phyloP scores from a whole-genome alignment of 2,113 vertebrate species.

The Epinephelus cyanopodus region DNA sequence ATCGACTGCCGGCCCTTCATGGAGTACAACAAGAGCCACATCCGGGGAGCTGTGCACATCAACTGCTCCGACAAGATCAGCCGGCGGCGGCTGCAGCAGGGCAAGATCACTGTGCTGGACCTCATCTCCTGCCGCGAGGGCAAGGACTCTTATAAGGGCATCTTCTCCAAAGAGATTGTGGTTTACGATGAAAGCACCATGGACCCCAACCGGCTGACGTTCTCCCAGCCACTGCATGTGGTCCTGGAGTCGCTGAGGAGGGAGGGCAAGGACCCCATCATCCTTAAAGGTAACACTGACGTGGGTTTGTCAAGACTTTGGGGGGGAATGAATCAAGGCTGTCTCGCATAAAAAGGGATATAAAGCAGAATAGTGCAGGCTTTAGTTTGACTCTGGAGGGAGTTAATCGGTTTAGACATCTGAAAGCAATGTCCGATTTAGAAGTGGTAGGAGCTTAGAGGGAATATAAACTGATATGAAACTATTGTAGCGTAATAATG shows the following conservation, averaged over 20 bases:
- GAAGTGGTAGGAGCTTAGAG: background rate
- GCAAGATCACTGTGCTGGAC: constrained; percentile 98
- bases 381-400: constrained; percentile 43
- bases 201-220: constrained; percentile 92
- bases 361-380: constrained; percentile 39
- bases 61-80: constrained; percentile 99
- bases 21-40: constrained; percentile 99
- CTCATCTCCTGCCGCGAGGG: constrained; percentile 96
- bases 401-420: constrained; percentile 42
- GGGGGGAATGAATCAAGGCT: background rate
- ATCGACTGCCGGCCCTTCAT: constrained; percentile 98
- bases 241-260: constrained; percentile 96
- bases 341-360: constrained; percentile 26
- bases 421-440: constrained; percentile 30
- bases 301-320: constrained; percentile 4
- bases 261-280: constrained; percentile 97
- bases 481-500: constrained; percentile 8
- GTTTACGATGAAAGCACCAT: constrained; percentile 97
- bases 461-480: constrained; percentile 33
- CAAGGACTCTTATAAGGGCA: constrained; percentile 97
- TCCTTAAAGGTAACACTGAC: constrained; percentile 93
- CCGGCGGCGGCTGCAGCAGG: constrained; percentile 95
- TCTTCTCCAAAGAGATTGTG: constrained; percentile 99
- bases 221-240: constrained; percentile 94
- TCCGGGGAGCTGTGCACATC: constrained; percentile 97